Evolutionary conservation across 2,888 invertebrate genomes (phyloP).

Genomic region (Megamerina dolium): DNA sequence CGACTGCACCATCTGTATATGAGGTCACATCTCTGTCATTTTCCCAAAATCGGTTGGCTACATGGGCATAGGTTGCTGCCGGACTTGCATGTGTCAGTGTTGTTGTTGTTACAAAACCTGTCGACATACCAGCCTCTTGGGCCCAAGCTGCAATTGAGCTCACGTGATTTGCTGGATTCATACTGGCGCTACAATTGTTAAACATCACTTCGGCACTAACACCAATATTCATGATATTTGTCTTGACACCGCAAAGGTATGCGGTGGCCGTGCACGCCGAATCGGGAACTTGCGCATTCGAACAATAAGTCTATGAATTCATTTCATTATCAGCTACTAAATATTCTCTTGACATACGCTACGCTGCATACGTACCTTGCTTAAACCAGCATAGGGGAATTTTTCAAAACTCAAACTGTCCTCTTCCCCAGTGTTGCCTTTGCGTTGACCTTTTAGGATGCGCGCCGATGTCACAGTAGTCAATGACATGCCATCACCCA

Average conservation of each 20-base stretch:
- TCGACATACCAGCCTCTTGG: slow-evolving; percentile 54
- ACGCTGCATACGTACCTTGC: slow-evolving; percentile 52
- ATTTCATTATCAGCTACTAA: background rate
- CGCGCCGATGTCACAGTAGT: slow-evolving; percentile 63
- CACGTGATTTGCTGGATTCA: slow-evolving; percentile 56
- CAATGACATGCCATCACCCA: slow-evolving; percentile 65
- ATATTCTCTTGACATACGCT: background rate
- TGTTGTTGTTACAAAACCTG: slow-evolving; percentile 70
- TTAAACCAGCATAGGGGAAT: slow-evolving; percentile 59
- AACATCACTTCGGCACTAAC: slow-evolving; percentile 62
- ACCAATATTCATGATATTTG: slow-evolving; percentile 61
- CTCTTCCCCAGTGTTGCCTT: slow-evolving; percentile 56
- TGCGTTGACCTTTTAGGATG: slow-evolving; percentile 59
- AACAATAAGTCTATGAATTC: slow-evolving; percentile 53
- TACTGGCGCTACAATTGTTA: slow-evolving; percentile 58
- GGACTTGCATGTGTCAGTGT: slow-evolving; percentile 76
- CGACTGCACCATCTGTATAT: slow-evolving; percentile 2
- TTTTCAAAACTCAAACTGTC: slow-evolving; percentile 56
- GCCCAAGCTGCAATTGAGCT: slow-evolving; percentile 65
- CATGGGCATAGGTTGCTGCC: slow-evolving; percentile 58
- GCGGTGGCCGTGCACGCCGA: slow-evolving; percentile 58
- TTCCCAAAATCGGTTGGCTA: slow-evolving; percentile 66
- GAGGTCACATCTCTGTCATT: slow-evolving; percentile 54
- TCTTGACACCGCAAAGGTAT: slow-evolving; percentile 60
- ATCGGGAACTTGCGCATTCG: slow-evolving; percentile 64